These are phyloP conservation scores for Pardalotus punctatus DNA, from an alignment of 2,113 vertebrate species.

Conservation along the genomic window DNA sequence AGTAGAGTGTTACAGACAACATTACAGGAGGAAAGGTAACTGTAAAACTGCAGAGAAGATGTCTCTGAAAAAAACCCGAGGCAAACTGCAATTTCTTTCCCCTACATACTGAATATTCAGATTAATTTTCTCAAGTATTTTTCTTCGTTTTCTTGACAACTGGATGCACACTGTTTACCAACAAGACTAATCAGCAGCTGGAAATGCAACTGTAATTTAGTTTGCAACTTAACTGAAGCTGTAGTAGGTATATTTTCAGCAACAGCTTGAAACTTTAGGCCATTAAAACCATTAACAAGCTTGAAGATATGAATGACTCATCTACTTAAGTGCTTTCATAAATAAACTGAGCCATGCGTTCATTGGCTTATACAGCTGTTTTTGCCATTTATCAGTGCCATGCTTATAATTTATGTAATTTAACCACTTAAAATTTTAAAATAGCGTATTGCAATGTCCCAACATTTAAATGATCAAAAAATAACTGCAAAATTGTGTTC, in stretches of 20 bases:
- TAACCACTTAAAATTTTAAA: neutral
- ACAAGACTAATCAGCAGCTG: neutral
- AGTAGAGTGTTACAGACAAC: neutral
- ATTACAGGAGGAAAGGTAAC: neutral
- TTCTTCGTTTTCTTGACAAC: neutral
- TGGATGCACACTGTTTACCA: neutral
- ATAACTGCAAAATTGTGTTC: neutral
- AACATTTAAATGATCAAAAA: neutral
- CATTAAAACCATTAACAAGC: slow-evolving; percentile 25
- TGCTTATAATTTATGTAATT: neutral
- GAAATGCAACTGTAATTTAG: neutral
- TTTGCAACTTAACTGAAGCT: neutral
- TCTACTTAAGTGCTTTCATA: neutral
- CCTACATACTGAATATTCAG: neutral
- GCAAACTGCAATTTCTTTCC: neutral
- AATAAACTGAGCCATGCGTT: neutral
- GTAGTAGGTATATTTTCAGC: neutral
- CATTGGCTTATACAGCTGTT: neutral
- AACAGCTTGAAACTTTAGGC: neutral
- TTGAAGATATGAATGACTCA: slow-evolving; percentile 22
- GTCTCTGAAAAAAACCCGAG: neutral
- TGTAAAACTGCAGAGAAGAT: neutral
- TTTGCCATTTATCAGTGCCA: slow-evolving; percentile 11
- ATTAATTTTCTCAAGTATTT: neutral
- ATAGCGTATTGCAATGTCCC: neutral